Evolutionary conservation across 2,113 vertebrate genomes (phyloP), one percentile per base, ranked within the genome.

Genomic region (Scytalopus superciliaris): DNA sequence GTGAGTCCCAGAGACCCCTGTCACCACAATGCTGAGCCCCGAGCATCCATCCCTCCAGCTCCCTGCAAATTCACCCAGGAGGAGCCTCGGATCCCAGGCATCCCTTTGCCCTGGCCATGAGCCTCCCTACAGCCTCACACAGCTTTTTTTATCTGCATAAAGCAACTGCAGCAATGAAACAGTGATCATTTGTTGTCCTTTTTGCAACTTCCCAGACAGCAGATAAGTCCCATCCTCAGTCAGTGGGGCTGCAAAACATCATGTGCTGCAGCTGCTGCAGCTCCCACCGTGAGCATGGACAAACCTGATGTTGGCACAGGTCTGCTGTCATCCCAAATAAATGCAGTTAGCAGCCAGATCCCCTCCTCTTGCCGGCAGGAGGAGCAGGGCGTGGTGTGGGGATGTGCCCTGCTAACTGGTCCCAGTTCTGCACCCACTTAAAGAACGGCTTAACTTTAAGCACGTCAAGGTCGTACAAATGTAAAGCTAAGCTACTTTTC

Each of bases 161-260:
- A 90, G 27, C 63, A 17, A 39, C 33, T 13, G 25, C 10, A 3
- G 30, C 1, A 2, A 31, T 44, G 31, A 56, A 78, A 70, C 4
- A n/a, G 10, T 44, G 16, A 67, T 40, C 1, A 2, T 7, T 16
- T 25, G 25, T 4, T 12, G 2, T 30, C 75, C 40, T 82, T 25
- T 39, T 47, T 45, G 8, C 68, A 30, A 4, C 37, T 87, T 60
- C 40, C 35, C 35, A 44, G 44, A 6, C 12, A 49, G 67, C 44
- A 75, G 53, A 62, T 7, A 82, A 73, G 24, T n/a, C 56, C 23
- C 10, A 2, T 62, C 42, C 40, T 55, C 3, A 2, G 39, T 25
- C 76, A 28, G 33, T 0, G 0, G 39, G 10, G 76, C 52, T 59
- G 79, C 55, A 39, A 69, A 68, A 66, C 0, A 0, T 76, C 14